Evolutionary conservation across 2,888 invertebrate species (phyloP).

Genomic region (Drosophila infuscata): DNA sequence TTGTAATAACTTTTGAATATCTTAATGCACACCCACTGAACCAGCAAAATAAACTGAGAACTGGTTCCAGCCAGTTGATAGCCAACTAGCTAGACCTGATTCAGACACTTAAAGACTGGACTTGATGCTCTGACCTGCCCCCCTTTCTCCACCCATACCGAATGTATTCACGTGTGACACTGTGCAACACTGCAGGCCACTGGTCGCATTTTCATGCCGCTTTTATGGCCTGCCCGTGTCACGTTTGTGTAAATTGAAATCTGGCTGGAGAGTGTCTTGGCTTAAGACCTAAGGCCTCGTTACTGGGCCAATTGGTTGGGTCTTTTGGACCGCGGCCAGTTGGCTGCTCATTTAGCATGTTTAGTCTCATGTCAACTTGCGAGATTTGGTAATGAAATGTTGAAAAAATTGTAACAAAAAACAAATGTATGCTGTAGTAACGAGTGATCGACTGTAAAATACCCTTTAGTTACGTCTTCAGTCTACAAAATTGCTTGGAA

Average conservation of each 20-base stretch:
- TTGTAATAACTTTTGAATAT: constrained; percentile 51
- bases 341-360: constrained; percentile 63
- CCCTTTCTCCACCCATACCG: background rate
- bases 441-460: background rate
- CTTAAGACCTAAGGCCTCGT: constrained; percentile 12
- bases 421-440: too few species aligned
- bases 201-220: constrained; percentile 26
- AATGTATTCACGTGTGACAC: constrained; percentile 49
- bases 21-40: constrained; percentile 60
- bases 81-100: constrained; percentile 48
- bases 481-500: background rate
- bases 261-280: constrained; percentile 7
- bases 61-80: constrained; percentile 28
- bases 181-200: constrained; percentile 37
- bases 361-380: constrained; percentile 56
- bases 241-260: constrained; percentile 73
- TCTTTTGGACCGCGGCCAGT: constrained; percentile 38
- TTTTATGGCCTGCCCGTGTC: constrained; percentile 71
- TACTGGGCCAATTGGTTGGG: constrained; percentile 33
- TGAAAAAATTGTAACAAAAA: constrained; percentile 8
- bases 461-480: background rate
- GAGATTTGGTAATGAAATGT: constrained; percentile 62
- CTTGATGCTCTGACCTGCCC: background rate
- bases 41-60: constrained; percentile 34
- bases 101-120: constrained; percentile 21